A percentile compares a stretch with the other conserved stretches of the same genome.
These are phyloP conservation scores for Gallinago nigripennis DNA, from an alignment of 2,797 vertebrate genomes.

Conservation along the genomic window DNA sequence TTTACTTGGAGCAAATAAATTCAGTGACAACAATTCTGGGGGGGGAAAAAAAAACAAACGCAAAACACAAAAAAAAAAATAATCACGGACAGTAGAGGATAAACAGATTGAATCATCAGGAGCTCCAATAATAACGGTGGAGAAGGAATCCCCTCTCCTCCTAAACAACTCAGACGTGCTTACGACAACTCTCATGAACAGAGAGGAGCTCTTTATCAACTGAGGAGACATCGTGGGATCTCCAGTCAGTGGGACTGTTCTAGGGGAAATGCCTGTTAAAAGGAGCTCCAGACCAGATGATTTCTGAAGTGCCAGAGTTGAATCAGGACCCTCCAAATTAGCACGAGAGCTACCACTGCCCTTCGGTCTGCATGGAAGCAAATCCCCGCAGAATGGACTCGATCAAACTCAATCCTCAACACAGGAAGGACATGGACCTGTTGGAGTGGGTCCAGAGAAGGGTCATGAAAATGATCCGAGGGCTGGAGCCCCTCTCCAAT, in stretches of 20 bases:
- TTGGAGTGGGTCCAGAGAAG: too few species aligned
- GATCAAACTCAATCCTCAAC: too few species aligned
- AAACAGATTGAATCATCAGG: background rate
- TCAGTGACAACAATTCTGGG: background rate
- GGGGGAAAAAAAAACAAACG: rapidly evolving
- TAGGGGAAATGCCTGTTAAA: background rate
- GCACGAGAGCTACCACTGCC: background rate
- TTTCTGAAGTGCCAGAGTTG: background rate
- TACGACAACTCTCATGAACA: background rate
- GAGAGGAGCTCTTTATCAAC: background rate
- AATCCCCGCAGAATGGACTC: background rate
- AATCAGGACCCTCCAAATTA: background rate
- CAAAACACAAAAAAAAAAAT: background rate
- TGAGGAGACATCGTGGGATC: background rate
- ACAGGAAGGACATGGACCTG: too few species aligned
- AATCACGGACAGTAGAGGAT: background rate
- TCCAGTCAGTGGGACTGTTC: background rate
- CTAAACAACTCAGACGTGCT: background rate
- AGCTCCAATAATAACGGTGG: background rate
- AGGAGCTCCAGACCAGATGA: background rate
- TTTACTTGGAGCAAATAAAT: background rate
- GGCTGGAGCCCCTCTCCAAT: too few species aligned
- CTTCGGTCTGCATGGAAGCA: background rate
- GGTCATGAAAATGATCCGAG: too few species aligned
- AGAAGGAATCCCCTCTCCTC: background rate